Base-by-base conservation (phyloP, 2,113 vertebrate species). In the Equus quagga region DNA sequence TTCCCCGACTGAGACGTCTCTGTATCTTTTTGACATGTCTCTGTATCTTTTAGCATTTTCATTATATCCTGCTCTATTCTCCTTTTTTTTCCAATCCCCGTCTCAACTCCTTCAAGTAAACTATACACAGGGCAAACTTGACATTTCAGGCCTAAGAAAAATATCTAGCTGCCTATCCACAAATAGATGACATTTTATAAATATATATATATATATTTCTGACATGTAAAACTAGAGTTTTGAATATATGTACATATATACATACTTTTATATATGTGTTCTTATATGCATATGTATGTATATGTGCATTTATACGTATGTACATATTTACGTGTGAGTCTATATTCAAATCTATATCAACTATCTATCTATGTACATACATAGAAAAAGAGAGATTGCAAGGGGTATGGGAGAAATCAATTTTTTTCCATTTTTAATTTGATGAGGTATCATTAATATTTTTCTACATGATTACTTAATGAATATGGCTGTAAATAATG, bases 1-100 rank as follows among this genome's bases (percentile, higher is more conserved):
- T 70, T 97, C 97, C 81, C 95, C 98, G 97, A 98, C 95, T 98
- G 92, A 91, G 93, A 91, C 36, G 36, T 41, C 36, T 41, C 36
- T 41, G 36, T 41, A 97, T 93, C 94, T 96, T 97, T 92, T 91
- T 94, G 91, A 92, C 89, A 90, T 56, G 41, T 97, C 97, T 97
- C 93, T 92, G 51, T 93, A 17, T 93, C 70, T 97, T 92, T 94
- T 76, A 94, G 49, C 46, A 36, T 81, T 98, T 98, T 89, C 31
- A 92, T 96, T 91, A 75, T 80, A 36, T 26, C 60, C 62, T 65
- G 21, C 83, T 70, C 28, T 24, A 0, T 26, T 46, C 11, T 36
- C 17, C 5, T 5, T 60, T 96, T 92, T 88, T 44, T 95, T 88
- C 41, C 31, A 96, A 83, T 82, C 54, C 15, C 33, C 36, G 54